phyloP scores from a whole-genome alignment of 2,113 vertebrate species.

The Sebastes fasciatus region DNA sequence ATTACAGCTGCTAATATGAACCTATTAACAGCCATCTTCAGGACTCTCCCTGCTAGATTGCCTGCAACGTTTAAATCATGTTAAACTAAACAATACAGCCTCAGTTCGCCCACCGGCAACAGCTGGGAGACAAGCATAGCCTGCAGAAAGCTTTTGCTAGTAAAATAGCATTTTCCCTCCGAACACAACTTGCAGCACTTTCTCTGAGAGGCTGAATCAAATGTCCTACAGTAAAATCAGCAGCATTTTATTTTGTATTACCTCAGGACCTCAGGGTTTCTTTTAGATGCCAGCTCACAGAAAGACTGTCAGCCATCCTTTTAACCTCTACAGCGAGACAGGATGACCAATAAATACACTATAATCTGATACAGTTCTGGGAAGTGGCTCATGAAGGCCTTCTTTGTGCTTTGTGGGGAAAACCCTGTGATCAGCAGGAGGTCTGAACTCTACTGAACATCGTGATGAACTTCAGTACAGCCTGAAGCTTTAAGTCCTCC shows the following conservation, averaged over 20 bases:
- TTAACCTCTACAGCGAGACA: background rate
- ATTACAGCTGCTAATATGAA: conserved; percentile 54
- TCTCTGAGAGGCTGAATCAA: conserved; percentile 28
- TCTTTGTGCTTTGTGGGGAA: conserved; percentile 18
- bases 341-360: background rate
- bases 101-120: conserved; percentile 60
- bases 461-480: background rate
- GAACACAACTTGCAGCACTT: conserved; percentile 37
- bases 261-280: background rate
- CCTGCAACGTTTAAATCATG: conserved; percentile 63
- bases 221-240: conserved; percentile 10
- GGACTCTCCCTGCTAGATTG: conserved; percentile 50
- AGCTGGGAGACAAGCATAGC: conserved; percentile 50
- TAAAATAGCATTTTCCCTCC: conserved; percentile 28
- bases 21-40: conserved; percentile 23
- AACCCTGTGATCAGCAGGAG: conserved; percentile 9
- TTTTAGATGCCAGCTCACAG: background rate
- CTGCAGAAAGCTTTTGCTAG: conserved; percentile 56
- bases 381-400: background rate
- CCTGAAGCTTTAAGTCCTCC: background rate
- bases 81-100: conserved; percentile 62
- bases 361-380: no score
- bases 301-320: background rate
- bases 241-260: background rate
- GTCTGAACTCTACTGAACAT: background rate